Evolutionary conservation across 2,888 invertebrate genomes (phyloP), one percentile per base, ranked within the genome.

Genomic region (Metalampra italica): DNA sequence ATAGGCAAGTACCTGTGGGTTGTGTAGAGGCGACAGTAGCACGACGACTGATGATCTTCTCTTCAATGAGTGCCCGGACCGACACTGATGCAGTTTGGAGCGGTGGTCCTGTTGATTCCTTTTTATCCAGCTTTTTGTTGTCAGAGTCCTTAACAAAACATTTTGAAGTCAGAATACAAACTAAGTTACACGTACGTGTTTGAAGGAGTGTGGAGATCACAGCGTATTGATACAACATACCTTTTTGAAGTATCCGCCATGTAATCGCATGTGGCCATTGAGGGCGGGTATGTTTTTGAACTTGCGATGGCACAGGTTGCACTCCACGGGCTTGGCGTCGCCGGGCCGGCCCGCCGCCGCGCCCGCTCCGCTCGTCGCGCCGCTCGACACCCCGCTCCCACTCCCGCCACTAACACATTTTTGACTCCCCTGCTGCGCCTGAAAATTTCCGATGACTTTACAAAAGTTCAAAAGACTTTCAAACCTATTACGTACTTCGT

Each of bases 251-350:
- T 98, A 98, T 49, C 98, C 98, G 41, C 98, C 98, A 81, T 99
- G 98, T 56, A 98, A 91, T 68, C 98, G 92, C 98, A 98, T 98
- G 78, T 98, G 98, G 8, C 98, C 98, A 83, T 99, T 99, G 49
- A 99, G 92, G 29, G 98, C 98, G 15, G 98, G 98, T 81, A 98
- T 96, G 82, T 98, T 98, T 90, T 98, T 98, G 90, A 98, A 99
- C 78, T 96, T 95, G 64, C 98, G 92, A 83, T 97, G 96, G 79
- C 98, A 99, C 53, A 98, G 91, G 83, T 96, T 97, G 87, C 98
- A 98, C 80, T 97, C 97, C 52, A 98, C 97, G 41, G 97, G 97
- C 73, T 96, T 96, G 52, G 92, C 91, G 63, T 95, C 95, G 39
- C 91, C 84, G 62, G 92, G 80, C 52, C 85, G 78, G 12, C 74